A percentile compares a stretch with the other conserved stretches of the same genome.
These are phyloP conservation scores for Pyrocoelia pectoralis DNA, from an alignment of 2,888 invertebrate species.

Conservation along the genomic window DNA sequence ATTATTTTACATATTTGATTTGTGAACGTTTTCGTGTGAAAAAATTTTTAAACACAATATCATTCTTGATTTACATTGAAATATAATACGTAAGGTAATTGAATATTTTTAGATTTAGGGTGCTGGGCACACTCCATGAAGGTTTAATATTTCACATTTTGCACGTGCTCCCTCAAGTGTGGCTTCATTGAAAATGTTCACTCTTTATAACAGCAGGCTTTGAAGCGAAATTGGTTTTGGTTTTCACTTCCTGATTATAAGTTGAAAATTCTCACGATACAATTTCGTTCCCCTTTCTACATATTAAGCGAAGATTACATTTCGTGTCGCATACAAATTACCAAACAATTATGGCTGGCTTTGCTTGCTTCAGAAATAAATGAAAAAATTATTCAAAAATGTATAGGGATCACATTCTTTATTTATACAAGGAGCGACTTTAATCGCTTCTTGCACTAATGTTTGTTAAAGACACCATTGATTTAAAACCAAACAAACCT, in stretches of 20 bases:
- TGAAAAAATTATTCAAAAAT: too few relatives aligned
- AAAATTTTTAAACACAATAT: background rate
- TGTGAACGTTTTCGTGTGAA: too few relatives aligned
- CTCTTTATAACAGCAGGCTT: background rate
- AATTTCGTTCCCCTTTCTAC: background rate
- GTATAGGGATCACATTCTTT: too few relatives aligned
- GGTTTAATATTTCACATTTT: constrained; percentile 22
- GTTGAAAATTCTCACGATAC: constrained; percentile 3
- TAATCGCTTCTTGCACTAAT: too few relatives aligned
- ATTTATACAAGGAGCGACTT: too few relatives aligned
- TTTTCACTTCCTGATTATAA: constrained; percentile 5
- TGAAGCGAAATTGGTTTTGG: background rate
- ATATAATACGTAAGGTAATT: constrained; percentile 3
- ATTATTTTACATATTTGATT: too few relatives aligned
- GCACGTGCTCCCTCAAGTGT: constrained; percentile 36
- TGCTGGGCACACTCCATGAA: constrained; percentile 22
- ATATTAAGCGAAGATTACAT: too few relatives aligned
- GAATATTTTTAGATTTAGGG: constrained; percentile 15
- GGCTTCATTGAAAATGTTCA: constrained; percentile 23
- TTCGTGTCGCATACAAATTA: background rate
- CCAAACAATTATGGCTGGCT: background rate
- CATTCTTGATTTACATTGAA: background rate
- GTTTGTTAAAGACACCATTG: too few relatives aligned
- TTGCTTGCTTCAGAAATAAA: too few relatives aligned
- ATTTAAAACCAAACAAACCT: too few relatives aligned